phyloP scores from a whole-genome alignment of 2,113 vertebrate species.

The Platanista minor region DNA sequence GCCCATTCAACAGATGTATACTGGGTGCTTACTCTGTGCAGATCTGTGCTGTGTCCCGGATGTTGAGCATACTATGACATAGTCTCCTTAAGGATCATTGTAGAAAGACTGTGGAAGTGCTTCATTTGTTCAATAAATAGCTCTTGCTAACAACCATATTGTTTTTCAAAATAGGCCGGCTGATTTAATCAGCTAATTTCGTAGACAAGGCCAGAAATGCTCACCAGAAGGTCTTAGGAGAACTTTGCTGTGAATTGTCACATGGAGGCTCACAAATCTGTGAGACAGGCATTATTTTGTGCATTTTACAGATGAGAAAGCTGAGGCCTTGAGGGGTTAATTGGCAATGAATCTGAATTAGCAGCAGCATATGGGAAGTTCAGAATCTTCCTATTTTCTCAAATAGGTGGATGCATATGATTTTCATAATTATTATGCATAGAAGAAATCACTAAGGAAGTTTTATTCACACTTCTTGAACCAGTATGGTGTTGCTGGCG shows the following conservation, averaged over 20 bases:
- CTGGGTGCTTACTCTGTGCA: neutral
- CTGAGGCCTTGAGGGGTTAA: neutral
- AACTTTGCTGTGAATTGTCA: neutral
- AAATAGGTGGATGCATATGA: neutral
- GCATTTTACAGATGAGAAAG: neutral
- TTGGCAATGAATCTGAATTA: neutral
- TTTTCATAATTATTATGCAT: neutral
- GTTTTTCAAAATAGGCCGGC: neutral
- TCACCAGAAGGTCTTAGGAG: neutral
- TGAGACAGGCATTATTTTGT: neutral
- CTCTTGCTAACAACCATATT: neutral
- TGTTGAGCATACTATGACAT: neutral
- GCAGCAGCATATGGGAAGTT: neutral
- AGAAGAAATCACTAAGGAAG: neutral
- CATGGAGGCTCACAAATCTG: neutral
- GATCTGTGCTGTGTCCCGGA: neutral
- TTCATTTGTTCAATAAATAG: neutral
- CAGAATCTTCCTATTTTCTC: neutral
- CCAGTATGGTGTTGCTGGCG: neutral
- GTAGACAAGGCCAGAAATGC: neutral
- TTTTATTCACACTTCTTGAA: neutral
- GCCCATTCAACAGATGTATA: neutral
- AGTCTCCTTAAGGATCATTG: neutral
- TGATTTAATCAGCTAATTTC: neutral
- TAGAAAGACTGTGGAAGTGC: neutral